Evolutionary conservation across 2,113 vertebrate genomes (phyloP).

Genomic region (Turnix velox): DNA sequence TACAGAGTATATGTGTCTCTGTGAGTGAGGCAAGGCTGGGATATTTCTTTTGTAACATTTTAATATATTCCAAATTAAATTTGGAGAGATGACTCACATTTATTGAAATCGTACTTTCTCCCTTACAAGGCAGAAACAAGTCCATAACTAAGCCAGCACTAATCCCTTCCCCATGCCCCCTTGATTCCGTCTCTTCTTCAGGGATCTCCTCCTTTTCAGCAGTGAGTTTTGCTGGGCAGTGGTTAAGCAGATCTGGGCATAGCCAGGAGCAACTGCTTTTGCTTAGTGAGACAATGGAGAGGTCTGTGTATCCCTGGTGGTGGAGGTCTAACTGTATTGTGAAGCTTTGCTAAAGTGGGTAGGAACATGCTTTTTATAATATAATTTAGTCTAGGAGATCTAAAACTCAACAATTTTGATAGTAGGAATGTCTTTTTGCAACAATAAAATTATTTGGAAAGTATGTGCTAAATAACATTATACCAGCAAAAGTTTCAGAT

Average conservation of each 20-base stretch:
- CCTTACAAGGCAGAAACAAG: constrained; percentile 58
- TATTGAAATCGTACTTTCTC: constrained; percentile 44
- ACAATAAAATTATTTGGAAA: neutral
- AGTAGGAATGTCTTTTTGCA: neutral
- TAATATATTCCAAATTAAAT: constrained; percentile 32
- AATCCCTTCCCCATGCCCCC: neutral
- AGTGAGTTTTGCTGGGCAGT: neutral
- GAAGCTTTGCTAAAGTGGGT: neutral
- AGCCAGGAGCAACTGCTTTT: constrained; percentile 41
- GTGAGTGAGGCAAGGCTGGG: neutral
- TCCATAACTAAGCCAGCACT: constrained; percentile 5
- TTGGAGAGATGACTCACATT: constrained; percentile 43
- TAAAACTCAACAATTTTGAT: neutral
- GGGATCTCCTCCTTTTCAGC: neutral
- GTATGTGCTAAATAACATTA: neutral
- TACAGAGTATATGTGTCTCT: neutral
- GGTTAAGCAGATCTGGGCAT: neutral
- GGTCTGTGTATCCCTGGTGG: neutral
- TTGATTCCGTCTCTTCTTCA: neutral
- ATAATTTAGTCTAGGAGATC: neutral
- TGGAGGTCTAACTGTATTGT: neutral
- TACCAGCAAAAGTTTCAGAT: neutral
- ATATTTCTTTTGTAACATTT: constrained; percentile 26
- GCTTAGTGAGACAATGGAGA: neutral
- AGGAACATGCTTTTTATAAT: neutral